Evolutionary conservation across 2,888 invertebrate genomes (phyloP).

Genomic region (Drosophila meridionalis): DNA sequence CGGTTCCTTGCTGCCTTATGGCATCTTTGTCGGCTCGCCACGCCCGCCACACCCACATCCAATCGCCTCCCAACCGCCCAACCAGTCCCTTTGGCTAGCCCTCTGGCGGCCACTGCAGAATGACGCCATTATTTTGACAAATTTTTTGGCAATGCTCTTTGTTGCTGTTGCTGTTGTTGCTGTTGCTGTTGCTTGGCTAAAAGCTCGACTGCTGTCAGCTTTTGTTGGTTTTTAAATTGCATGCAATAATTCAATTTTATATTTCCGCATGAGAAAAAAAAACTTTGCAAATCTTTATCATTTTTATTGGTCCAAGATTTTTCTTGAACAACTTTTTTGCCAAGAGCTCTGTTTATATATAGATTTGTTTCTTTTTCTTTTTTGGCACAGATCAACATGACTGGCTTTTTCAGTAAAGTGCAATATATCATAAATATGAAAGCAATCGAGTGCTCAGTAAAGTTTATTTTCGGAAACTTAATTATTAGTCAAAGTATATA

Average conservation of each 20-base stretch:
- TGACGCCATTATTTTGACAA: constrained; percentile 83
- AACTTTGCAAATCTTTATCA: constrained; percentile 51
- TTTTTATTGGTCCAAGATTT: constrained; percentile 57
- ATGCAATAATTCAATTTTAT: constrained; percentile 83
- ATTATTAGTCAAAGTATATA: background rate
- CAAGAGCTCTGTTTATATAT: background rate
- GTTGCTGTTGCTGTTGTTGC: constrained; percentile 43
- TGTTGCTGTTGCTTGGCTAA: constrained; percentile 58
- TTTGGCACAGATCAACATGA: constrained; percentile 45
- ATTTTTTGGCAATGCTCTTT: constrained; percentile 80
- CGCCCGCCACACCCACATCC: constrained; percentile 31
- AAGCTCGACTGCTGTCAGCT: constrained; percentile 73
- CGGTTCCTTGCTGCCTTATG: constrained; percentile 70
- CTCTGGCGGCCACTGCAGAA: constrained; percentile 73
- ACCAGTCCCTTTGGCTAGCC: constrained; percentile 19
- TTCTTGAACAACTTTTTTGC: constrained; percentile 32
- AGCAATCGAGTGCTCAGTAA: constrained; percentile 8
- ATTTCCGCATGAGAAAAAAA: constrained; percentile 70
- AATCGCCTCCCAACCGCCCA: constrained; percentile 20
- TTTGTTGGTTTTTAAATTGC: constrained; percentile 81
- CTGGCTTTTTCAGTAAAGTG: constrained; percentile 20
- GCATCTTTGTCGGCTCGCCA: constrained; percentile 70
- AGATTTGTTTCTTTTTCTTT: constrained; percentile 3
- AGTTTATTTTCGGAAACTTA: background rate
- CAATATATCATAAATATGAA: constrained; percentile 20